Evolutionary conservation across 1,140 invertebrate genomes (phyloP).

Genomic region (Aleiodes sp.): DNA sequence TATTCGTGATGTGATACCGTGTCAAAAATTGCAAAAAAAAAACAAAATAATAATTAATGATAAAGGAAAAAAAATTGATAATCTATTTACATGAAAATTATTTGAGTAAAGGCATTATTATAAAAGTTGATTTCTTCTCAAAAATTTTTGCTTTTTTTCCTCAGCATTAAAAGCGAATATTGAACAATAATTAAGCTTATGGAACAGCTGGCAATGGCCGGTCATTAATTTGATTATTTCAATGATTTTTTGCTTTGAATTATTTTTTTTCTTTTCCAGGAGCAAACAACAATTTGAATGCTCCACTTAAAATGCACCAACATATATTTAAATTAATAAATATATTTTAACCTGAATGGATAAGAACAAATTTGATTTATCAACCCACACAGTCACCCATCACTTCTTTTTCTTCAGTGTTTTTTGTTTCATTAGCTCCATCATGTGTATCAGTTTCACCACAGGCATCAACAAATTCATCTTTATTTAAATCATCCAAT

Average conservation of each 20-base stretch:
- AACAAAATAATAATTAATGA: neutral
- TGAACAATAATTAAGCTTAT: slow-evolving; percentile 7
- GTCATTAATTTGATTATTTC: neutral
- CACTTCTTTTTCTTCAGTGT: slow-evolving; percentile 3
- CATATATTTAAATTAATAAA: neutral
- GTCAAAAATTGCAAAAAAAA: slow-evolving; percentile 4
- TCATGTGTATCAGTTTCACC: neutral
- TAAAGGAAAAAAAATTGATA: slow-evolving; percentile 3
- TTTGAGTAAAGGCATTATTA: slow-evolving; percentile 29
- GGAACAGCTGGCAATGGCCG: slow-evolving; percentile 7
- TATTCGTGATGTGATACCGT: slow-evolving; percentile 15
- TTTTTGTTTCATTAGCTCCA: slow-evolving; percentile 1
- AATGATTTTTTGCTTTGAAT: neutral
- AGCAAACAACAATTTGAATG: neutral
- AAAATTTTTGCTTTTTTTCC: neutral
- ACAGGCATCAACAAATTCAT: slow-evolving; percentile 32
- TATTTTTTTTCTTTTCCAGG: neutral
- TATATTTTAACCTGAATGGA: too few relatives aligned
- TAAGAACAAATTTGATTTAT: neutral
- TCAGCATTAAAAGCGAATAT: slow-evolving; percentile 10
- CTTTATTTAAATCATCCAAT: slow-evolving; percentile 48
- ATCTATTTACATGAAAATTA: slow-evolving; percentile 30
- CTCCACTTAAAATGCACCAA: slow-evolving; percentile 15
- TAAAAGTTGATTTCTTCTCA: slow-evolving; percentile 8
- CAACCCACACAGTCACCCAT: slow-evolving; percentile 26